Percentiles rank a stretch among this genome's conserved stretches.
These are phyloP conservation scores for Trinectes maculatus DNA, from an alignment of 2,113 vertebrate genomes.

Conservation along the genomic window DNA sequence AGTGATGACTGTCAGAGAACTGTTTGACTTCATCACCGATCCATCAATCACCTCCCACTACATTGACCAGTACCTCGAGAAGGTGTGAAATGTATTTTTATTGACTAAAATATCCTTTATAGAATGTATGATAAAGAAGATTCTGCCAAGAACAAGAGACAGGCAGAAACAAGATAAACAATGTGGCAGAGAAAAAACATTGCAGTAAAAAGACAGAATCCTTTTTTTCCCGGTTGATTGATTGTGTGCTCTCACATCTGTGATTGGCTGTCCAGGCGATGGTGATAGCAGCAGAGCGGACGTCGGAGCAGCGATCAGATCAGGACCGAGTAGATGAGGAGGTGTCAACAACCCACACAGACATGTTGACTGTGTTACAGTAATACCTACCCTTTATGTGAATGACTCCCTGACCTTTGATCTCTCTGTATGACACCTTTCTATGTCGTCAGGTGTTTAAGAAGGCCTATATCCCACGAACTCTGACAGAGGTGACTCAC, in stretches of 20 bases:
- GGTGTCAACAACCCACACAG: too few species aligned
- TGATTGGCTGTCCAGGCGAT: conserved; percentile 83
- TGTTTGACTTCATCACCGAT: conserved; percentile 96
- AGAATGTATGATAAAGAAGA: too few species aligned
- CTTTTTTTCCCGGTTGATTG: background rate
- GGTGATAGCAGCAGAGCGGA: conserved; percentile 87
- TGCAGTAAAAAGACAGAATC: too few species aligned
- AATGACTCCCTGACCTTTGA: conserved; percentile 5
- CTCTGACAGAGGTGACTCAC: conserved; percentile 92
- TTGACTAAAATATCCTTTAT: too few species aligned
- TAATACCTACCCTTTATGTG: background rate
- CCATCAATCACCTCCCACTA: conserved; percentile 88
- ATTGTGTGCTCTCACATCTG: background rate
- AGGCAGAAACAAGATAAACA: too few species aligned
- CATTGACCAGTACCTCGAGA: conserved; percentile 90
- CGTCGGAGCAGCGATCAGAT: conserved; percentile 88
- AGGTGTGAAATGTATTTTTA: conserved; percentile 71
- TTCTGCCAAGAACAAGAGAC: too few species aligned
- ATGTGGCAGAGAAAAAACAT: too few species aligned
- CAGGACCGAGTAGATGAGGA: conserved; percentile 96
- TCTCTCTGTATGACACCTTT: background rate
- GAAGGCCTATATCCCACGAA: conserved; percentile 94
- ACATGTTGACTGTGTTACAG: background rate
- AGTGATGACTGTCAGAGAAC: conserved; percentile 93
- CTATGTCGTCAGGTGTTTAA: conserved; percentile 98